Evolutionary conservation across 2,113 vertebrate species (phyloP), one percentile per base, ranked within the genome.

Genomic region (Ceyx melanurus): DNA sequence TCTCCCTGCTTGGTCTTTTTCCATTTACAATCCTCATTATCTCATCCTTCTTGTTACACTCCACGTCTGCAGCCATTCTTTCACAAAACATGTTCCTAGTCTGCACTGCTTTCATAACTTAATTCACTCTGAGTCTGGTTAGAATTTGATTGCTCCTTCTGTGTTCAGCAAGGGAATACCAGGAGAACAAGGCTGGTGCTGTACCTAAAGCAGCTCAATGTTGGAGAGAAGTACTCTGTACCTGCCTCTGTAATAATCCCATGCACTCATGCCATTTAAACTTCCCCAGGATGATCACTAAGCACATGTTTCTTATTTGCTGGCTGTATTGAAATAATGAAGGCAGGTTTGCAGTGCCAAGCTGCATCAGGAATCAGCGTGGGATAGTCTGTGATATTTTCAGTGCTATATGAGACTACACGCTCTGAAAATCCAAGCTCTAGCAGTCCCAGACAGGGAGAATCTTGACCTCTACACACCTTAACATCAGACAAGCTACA

Each of bases 121-220:
- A 42, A 25, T 35, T 65, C 0, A 0, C 16, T 29, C 2, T 5
- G 15, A 71, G 22, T 26, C 12, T 67, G 11, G 18, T 48, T 62
- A 50, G 45, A 71, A 35, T 58, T 60, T 28, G 25, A 43, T 8
- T 56, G 43, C 16, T 31, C 13, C 10, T 72, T 45, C 43, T 35
- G 21, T 22, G 23, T n/a, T 82, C 58, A 54, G 42, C 45, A 61
- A 73, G 10, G 33, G 31, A 73, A 29, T 7, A 56, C 9, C 21
- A 58, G 28, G 11, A 89, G 8, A 61, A 68, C 22, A 85, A 90
- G 33, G 12, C 45, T 5, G 26, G 21, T 29, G n/a, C 79, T 42
- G 31, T 31, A 73, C 8, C 21, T 37, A 33, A 19, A 57, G 53
- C 16, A 88, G 54, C 42, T 26, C 28, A 92, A 62, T 3, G 6